phyloP scores from a whole-genome alignment of 2,888 invertebrate genomes.

The Cylindroiulus punctatus region DNA sequence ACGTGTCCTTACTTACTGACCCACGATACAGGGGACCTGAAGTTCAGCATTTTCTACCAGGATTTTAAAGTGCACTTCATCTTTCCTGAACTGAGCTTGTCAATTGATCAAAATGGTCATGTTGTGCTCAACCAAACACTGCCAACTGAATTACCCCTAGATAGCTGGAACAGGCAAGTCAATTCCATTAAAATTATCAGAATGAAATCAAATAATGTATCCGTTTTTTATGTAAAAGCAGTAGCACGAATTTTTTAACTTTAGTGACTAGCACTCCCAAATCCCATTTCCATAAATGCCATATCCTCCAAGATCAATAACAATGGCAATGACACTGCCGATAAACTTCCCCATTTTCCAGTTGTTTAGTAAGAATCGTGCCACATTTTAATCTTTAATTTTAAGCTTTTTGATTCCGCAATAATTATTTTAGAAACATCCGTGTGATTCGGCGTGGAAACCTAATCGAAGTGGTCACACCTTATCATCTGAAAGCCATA shows the following conservation, averaged over 20 bases:
- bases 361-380: no score
- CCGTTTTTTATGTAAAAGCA: no score
- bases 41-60: not conserved
- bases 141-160: not conserved
- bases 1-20: not conserved
- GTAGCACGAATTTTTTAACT: no score
- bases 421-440: not conserved
- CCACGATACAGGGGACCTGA: not conserved
- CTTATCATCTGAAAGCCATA: not conserved
- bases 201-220: no score
- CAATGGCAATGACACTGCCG: no score
- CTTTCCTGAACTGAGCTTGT: not conserved
- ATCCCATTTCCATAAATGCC: no score
- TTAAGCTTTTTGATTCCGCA: no score
- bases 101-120: not conserved
- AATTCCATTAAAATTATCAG: no score
- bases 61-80: not conserved
- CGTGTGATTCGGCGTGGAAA: not conserved
- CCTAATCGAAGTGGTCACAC: not conserved
- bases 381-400: no score
- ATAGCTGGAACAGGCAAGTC: not conserved
- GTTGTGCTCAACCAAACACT: not conserved
- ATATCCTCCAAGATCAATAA: no score
- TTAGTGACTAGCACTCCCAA: no score
- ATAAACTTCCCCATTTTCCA: no score